These are phyloP conservation scores for Wasmannia auropunctata DNA, from an alignment of 1,140 invertebrate species.

Conservation along the genomic window DNA sequence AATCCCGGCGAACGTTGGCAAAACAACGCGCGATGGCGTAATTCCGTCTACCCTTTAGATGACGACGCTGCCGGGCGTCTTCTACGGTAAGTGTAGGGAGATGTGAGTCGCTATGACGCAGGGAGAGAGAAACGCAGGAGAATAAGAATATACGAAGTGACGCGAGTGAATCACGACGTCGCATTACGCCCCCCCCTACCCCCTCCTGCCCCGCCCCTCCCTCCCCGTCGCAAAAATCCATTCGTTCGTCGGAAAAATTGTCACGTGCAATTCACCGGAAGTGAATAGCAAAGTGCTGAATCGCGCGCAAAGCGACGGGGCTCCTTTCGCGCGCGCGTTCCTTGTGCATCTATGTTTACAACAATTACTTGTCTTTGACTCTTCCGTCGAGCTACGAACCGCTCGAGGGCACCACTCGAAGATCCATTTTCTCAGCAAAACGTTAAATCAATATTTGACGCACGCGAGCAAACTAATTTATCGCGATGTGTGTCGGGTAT, in stretches of 20 bases:
- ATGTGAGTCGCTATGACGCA: constrained; percentile 69
- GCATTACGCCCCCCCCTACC: constrained; percentile 57
- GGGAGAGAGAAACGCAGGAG: not conserved
- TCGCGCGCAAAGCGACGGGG: constrained; percentile 27
- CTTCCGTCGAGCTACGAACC: not conserved
- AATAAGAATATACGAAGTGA: constrained; percentile 47
- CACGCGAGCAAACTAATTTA: not conserved
- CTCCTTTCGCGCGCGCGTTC: not conserved
- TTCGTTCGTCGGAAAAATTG: constrained; percentile 55
- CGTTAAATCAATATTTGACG: not conserved
- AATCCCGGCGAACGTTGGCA: constrained; percentile 45
- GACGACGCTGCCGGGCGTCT: constrained; percentile 51
- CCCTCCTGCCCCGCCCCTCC: no score
- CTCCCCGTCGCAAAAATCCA: constrained; percentile 35
- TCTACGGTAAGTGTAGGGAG: constrained; percentile 61
- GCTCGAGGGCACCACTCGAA: not conserved
- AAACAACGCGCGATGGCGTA: constrained; percentile 57
- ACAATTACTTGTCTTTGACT: constrained; percentile 36
- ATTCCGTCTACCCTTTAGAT: constrained; percentile 54
- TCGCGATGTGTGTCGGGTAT: not conserved
- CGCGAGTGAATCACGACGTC: constrained; percentile 54
- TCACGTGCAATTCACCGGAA: constrained; percentile 54
- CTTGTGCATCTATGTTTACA: not conserved
- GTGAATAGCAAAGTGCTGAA: constrained; percentile 55
- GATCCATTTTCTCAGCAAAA: not conserved